Percentiles rank a stretch among this genome's conserved stretches.
phyloP scores from a whole-genome alignment of 2,113 vertebrate species.

The Alligator mississippiensis region DNA sequence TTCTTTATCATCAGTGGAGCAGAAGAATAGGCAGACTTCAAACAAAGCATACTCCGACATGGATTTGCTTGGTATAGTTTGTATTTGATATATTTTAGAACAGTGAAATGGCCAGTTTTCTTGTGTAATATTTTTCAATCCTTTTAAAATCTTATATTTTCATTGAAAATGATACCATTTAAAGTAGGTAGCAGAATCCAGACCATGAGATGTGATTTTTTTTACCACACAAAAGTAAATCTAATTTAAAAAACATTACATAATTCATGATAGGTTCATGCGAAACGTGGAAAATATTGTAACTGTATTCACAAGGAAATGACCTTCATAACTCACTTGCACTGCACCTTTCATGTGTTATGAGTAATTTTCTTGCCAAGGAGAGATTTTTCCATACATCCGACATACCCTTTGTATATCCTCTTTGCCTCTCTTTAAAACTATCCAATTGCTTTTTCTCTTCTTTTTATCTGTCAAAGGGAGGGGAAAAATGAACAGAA shows the following conservation, averaged over 20 bases:
- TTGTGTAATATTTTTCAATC: not conserved
- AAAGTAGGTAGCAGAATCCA: not conserved
- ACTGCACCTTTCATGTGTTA: not conserved
- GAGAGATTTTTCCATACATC: not conserved
- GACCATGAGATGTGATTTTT: not conserved
- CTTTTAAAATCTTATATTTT: not conserved
- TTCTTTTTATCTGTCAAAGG: conserved; percentile 10
- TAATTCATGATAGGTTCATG: not conserved
- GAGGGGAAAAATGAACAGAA: not conserved
- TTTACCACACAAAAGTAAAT: not conserved
- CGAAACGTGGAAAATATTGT: not conserved
- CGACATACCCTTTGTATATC: not conserved
- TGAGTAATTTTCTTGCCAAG: not conserved
- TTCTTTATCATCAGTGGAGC: not conserved
- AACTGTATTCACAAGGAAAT: not conserved
- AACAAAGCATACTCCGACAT: not conserved
- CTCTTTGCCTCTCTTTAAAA: not conserved
- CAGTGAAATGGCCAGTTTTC: not conserved
- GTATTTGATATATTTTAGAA: not conserved
- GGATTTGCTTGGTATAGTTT: not conserved
- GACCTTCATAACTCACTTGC: not conserved
- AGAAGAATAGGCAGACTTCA: not conserved
- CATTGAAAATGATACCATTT: not conserved
- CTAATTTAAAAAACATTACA: not conserved
- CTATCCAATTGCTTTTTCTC: not conserved